Base-by-base conservation (phyloP, 2,797 vertebrate species). In the Neopelma chrysocephalum region DNA sequence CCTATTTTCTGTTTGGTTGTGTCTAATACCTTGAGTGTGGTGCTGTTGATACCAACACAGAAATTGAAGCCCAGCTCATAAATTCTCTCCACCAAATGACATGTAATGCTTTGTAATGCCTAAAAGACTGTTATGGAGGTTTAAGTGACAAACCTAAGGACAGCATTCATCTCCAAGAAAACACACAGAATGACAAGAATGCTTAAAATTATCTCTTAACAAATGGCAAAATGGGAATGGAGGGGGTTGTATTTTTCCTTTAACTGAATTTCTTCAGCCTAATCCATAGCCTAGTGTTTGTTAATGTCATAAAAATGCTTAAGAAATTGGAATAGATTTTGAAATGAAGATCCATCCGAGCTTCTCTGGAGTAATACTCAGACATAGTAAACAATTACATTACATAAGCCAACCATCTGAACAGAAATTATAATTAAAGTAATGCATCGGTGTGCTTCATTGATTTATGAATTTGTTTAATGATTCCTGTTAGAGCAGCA, bases 401-500 rank as follows among this genome's bases (percentile, higher is more conserved):
- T 98, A 98, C 98, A 98, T 98, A 98, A 98, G 98, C 98, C 98
- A 99, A 98, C 98, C 97, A 95, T 98, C 98, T 98, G 98, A 98
- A 98, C 97, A 98, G 98, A 98, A 98, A 98, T 98, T 92, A 98
- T 99, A 98, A 98, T 99, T 99, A 98, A 98, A 98, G 98, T 98
- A 98, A 98, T 98, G 98, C 98, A 98, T 98, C 97, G 98, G 97
- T 98, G 98, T 98, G 98, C 98, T 98, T 98, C 98, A 98, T 98
- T 98, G 98, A 98, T 98, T 99, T 99, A 99, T 99, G 98, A 98
- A 98, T 98, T 98, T 99, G 98, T 98, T 98, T 98, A 98, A 98
- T 96, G 97, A 98, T 97, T 97, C 96, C 96, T 97, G 90, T 95
- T 98, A 88, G 89, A 97, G 93, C 82, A 96, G 96, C 93, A 97